Base-by-base conservation (phyloP, 1,140 invertebrate genomes). In the Meteorus sp. region DNA sequence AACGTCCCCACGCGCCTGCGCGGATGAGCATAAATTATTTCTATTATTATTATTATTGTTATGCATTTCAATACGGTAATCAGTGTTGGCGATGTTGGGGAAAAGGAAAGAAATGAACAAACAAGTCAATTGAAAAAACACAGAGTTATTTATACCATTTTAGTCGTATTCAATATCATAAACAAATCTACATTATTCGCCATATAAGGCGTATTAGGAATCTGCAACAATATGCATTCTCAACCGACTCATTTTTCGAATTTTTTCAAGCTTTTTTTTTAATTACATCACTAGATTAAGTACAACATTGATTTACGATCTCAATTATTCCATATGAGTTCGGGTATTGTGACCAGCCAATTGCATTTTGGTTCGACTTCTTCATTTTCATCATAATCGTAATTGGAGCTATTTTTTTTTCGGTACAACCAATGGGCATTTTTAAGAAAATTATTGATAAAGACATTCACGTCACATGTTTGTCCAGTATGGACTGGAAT, bases 1-100 rank as follows among this genome's bases (percentile, higher is more conserved):
- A 69, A 59, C 67, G 63, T 67, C 61, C 65, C 60, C 59, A 45
- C 6, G 22, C n/a, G 22, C 22, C n/a, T 13, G n/a, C 22, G 20
- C 27, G 44, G 27, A 25, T 47, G 27, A 25, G 27, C 20, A 7
- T 19, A 35, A 17, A 50, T 33, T 7, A 5, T 3, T 7, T 15
- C 35, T 39, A 15, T 4, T 39, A 13, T 11, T 39, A 3, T 13
- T 39, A 4, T 13, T 39, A 4, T 4, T 11, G 6, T 33, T 33
- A 6, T 39, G 35, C 47, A 19, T 29, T 19, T 7, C 7, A 31
- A 22, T 45, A 22, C 20, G 17, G 33, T 13, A 50, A 50, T 25
- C 23, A 27, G 19, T 13, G 3, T 13, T 7, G 8, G 6, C 13
- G 3, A 27, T 29, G 17, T 13, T 19, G 19, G 20, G 15, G 6